Evolutionary conservation across 1,140 invertebrate species (phyloP).

Genomic region (Drosophila simulans): DNA sequence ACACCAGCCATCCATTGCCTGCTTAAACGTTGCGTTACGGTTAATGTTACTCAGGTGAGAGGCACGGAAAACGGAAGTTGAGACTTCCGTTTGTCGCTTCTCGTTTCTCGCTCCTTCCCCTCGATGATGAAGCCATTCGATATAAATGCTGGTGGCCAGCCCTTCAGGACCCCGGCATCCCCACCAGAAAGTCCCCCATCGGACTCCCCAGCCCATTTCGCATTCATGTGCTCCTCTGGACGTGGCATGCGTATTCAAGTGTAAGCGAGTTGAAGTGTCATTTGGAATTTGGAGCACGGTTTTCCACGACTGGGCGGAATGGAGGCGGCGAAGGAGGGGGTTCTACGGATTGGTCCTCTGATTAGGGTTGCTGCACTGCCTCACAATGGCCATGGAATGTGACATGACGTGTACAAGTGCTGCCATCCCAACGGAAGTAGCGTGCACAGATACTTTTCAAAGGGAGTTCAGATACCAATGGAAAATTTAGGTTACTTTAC

Average conservation of each 20-base stretch:
- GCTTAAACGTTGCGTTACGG: constrained; percentile 41
- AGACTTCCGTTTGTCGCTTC: constrained; percentile 71
- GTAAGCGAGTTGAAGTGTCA: constrained; percentile 78
- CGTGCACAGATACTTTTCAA: constrained; percentile 39
- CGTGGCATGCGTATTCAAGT: constrained; percentile 77
- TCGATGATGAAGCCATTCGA: constrained; percentile 72
- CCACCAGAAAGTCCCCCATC: background rate
- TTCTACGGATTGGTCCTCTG: constrained; percentile 35
- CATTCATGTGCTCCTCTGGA: constrained; percentile 70
- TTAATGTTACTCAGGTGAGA: constrained; percentile 52
- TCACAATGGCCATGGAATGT: constrained; percentile 67
- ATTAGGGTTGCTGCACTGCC: constrained; percentile 68
- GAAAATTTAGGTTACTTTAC: constrained; percentile 70
- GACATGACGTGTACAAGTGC: constrained; percentile 80
- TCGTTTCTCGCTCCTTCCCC: constrained; percentile 10
- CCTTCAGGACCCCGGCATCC: constrained; percentile 7
- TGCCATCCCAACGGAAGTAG: constrained; percentile 29
- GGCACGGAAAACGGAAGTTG: constrained; percentile 64
- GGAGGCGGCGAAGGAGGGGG: background rate
- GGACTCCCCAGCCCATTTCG: constrained; percentile 34
- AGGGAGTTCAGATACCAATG: constrained; percentile 31
- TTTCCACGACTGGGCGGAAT: constrained; percentile 2
- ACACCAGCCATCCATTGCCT: background rate
- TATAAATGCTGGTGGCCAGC: constrained; percentile 67
- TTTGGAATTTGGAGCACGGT: constrained; percentile 72